Evolutionary conservation across 2,797 vertebrate species (phyloP).

Genomic region (Myotis pilosus): DNA sequence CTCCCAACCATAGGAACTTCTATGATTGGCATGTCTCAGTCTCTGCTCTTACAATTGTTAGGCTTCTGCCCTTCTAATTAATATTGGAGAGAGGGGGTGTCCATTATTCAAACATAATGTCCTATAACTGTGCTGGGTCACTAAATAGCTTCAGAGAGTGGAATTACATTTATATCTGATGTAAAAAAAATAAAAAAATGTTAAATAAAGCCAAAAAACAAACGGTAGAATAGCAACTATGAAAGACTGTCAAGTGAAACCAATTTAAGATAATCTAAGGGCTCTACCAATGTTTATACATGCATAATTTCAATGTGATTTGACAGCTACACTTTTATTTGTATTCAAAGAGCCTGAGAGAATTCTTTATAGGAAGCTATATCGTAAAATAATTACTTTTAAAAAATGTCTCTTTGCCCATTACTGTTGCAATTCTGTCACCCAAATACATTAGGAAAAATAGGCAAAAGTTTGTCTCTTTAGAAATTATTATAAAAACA

Average conservation of each 20-base stretch:
- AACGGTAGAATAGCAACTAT: conserved; percentile 21
- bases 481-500: conserved; percentile 37
- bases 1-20: not conserved
- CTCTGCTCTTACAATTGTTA: conserved; percentile 23
- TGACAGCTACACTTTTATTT: conserved; percentile 41
- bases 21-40: conserved; percentile 4
- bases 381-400: conserved; percentile 30
- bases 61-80: conserved; percentile 38
- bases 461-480: not conserved
- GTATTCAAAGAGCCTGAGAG: conserved; percentile 31
- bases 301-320: conserved; percentile 33
- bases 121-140: conserved; percentile 50
- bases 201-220: conserved; percentile 37
- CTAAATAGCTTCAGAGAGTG: not conserved
- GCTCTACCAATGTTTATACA: conserved; percentile 10
- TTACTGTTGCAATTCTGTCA: conserved; percentile 47
- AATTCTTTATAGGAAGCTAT: conserved; percentile 31
- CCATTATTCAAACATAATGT: not conserved
- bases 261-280: not conserved
- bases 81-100: not conserved
- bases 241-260: conserved; percentile 40
- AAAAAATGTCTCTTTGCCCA: not conserved
- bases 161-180: not conserved
- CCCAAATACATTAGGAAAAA: conserved; percentile 31
- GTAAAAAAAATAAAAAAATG: conserved; percentile 37